phyloP scores from a whole-genome alignment of 2,797 vertebrate genomes.

The Neosilurus hyrtlii region DNA sequence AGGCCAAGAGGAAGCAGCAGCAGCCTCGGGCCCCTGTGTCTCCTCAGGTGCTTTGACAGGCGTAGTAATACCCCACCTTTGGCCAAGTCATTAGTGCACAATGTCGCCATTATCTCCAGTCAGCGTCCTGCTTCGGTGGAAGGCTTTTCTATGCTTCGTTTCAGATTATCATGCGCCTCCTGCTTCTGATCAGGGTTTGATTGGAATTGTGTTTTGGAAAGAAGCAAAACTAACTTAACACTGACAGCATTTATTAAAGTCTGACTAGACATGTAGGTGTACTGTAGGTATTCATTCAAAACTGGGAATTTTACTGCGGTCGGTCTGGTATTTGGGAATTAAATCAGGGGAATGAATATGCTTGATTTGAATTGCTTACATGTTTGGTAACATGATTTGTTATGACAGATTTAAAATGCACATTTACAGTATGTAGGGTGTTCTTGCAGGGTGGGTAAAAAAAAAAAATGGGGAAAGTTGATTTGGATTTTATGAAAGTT shows the following conservation, averaged over 20 bases:
- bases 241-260: neutral
- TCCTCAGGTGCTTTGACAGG: conserved; percentile 52
- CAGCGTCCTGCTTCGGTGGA: neutral
- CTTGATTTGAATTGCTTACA: neutral
- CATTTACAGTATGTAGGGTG: neutral
- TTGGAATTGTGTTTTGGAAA: conserved; percentile 1
- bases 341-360: neutral
- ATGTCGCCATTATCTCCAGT: conserved; percentile 35
- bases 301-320: neutral
- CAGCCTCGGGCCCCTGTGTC: conserved; percentile 52
- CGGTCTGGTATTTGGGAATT: neutral
- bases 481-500: too few species aligned
- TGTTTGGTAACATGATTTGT: neutral
- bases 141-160: neutral
- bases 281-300: neutral
- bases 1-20: conserved; percentile 53
- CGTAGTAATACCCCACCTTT: conserved; percentile 42
- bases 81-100: conserved; percentile 28
- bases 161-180: neutral
- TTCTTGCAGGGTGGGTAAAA: neutral
- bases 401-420: neutral
- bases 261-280: neutral
- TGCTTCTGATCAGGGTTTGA: conserved; percentile 19
- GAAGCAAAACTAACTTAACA: neutral
- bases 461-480: neutral